phyloP scores from a whole-genome alignment of 2,113 vertebrate genomes.

The Mionectes macconnelli region DNA sequence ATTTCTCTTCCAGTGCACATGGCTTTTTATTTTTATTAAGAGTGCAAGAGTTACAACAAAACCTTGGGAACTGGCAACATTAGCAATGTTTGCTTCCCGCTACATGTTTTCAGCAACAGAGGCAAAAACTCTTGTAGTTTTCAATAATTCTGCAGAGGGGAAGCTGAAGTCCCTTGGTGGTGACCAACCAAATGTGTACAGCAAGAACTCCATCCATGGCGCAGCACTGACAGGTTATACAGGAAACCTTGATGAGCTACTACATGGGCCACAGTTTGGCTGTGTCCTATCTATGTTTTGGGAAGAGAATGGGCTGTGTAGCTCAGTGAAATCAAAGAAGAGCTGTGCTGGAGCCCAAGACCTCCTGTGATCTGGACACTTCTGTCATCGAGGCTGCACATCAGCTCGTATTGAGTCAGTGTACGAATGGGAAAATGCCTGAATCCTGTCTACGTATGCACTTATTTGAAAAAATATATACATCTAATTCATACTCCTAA shows the following conservation, averaged over 20 bases:
- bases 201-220: background rate
- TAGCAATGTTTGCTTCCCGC: background rate
- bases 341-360: background rate
- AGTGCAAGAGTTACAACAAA: background rate
- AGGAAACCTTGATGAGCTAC: background rate
- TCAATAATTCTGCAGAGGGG: background rate
- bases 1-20: background rate
- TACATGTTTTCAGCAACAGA: background rate
- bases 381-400: background rate
- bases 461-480: background rate
- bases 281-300: rapidly evolving
- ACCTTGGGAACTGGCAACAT: background rate
- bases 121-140: background rate
- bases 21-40: background rate
- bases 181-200: background rate
- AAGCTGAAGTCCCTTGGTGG: background rate
- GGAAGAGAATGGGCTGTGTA: background rate
- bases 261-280: rapidly evolving
- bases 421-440: background rate
- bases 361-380: background rate
- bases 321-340: background rate
- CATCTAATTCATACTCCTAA: background rate
- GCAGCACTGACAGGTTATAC: background rate
- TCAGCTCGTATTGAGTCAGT: background rate
- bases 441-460: no score